Conservation (phyloP, 2,113 vertebrate genomes). For the Tachuris rubrigastra region DNA sequence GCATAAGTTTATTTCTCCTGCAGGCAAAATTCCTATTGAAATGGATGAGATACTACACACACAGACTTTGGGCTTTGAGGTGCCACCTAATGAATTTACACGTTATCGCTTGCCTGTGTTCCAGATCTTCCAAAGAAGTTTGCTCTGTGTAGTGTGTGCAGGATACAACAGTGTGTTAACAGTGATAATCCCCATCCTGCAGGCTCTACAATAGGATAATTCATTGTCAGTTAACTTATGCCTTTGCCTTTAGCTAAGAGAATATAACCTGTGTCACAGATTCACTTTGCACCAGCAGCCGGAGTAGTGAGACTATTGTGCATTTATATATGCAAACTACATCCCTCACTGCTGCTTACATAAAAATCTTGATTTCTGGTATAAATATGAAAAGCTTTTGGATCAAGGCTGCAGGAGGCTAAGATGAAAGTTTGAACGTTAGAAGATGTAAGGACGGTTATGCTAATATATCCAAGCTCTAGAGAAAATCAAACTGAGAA, state of each 20-base stretch:
- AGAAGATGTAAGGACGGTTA: neutral
- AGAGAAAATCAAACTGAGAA: neutral
- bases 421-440: conserved; percentile 5
- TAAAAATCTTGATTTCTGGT: neutral
- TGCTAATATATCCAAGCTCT: neutral
- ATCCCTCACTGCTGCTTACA: neutral
- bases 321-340: conserved; percentile 23
- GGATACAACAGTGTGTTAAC: neutral
- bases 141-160: neutral
- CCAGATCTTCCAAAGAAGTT: neutral
- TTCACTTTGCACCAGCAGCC: neutral
- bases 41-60: neutral
- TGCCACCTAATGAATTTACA: neutral
- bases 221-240: neutral
- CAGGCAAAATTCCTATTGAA: neutral
- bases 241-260: conserved; percentile 6
- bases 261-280: neutral
- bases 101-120: neutral
- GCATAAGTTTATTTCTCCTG: neutral
- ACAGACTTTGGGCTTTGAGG: neutral
- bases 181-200: neutral
- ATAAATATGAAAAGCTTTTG: conserved; percentile 22
- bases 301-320: neutral
- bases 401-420: neutral
- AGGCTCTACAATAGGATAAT: neutral